Base-by-base conservation (phyloP, 2,113 vertebrate species). In the Tyto alba region DNA sequence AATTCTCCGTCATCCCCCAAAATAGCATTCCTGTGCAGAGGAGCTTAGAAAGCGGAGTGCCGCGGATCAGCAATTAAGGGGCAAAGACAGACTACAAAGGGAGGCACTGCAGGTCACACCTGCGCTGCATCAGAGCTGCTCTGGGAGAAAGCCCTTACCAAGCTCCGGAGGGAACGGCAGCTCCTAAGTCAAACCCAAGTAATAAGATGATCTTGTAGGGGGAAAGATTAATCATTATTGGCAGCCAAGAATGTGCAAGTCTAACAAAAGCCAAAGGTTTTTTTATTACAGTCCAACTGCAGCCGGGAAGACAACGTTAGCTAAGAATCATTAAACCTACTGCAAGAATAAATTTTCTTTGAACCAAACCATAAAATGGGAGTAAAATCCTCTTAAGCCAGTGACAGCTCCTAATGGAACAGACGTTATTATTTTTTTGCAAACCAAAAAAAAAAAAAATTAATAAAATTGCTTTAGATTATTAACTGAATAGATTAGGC, bases 351-450 rank as follows among this genome's bases (percentile, higher is more conserved):
- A 95, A 93, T 96, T 96, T 96, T 95, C 95, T 97, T 95, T 94
- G 89, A 96, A 96, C 87, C 77, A 90, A 93, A 88, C 69, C 77
- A 85, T 94, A 96, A 96, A 97, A 96, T 76, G 77, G 84, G 94
- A 95, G n/a, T 90, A 95, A 97, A 97, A 97, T 96, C 96, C 91
- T 98, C 97, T 97, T 96, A 97, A 97, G 81, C 92, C 91, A 88
- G 53, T 2, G 14, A 95, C 26, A 27, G 88, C 47, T 93, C 93
- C 95, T 90, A 93, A 95, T 95, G 69, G 96, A 97, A 96, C 67
- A 95, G 74, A 85, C 59, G 16, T 83, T 73, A 83, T 56, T 30
- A 7, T 56, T 95, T 94, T 95, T 93, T 92, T 87, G 29, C 55
- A 85, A 89, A 79, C n/a, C 2, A 67, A 67, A 82, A 89, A 86